Conservation (phyloP, 2,113 vertebrate species). For the Martes martes region DNA sequence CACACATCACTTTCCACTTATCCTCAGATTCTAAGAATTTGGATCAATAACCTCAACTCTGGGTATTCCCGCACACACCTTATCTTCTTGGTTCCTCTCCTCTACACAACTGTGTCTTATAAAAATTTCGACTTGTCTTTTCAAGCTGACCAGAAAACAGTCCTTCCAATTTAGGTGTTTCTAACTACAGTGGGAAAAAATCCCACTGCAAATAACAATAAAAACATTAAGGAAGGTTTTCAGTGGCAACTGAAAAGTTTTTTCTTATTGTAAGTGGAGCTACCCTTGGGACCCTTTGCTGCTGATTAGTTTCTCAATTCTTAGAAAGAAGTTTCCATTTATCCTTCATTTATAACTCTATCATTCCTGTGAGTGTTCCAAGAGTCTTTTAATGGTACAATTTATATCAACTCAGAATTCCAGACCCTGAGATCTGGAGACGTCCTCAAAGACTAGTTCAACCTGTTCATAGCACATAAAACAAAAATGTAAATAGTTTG, state of each 20-base stretch:
- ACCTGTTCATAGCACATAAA: neutral
- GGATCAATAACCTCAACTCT: neutral
- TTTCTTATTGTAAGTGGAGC: neutral
- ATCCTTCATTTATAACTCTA: neutral
- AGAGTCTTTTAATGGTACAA: neutral
- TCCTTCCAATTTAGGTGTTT: neutral
- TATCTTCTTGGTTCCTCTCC: neutral
- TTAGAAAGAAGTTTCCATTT: neutral
- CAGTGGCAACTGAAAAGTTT: neutral
- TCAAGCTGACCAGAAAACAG: neutral
- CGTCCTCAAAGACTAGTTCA: neutral
- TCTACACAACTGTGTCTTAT: neutral
- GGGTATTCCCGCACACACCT: neutral
- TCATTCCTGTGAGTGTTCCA: neutral
- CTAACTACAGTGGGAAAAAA: neutral
- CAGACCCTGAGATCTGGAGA: neutral
- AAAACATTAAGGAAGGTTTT: slow-evolving; percentile 8
- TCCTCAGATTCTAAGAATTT: neutral
- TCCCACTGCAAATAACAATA: neutral
- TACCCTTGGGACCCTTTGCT: neutral
- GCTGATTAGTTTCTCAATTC: neutral
- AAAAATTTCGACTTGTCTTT: slow-evolving; percentile 14
- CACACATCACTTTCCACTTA: neutral
- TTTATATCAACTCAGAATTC: neutral
- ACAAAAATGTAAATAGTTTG: neutral